Base-by-base conservation (phyloP, 1,140 invertebrate genomes). In the Epicauta chinensis region DNA sequence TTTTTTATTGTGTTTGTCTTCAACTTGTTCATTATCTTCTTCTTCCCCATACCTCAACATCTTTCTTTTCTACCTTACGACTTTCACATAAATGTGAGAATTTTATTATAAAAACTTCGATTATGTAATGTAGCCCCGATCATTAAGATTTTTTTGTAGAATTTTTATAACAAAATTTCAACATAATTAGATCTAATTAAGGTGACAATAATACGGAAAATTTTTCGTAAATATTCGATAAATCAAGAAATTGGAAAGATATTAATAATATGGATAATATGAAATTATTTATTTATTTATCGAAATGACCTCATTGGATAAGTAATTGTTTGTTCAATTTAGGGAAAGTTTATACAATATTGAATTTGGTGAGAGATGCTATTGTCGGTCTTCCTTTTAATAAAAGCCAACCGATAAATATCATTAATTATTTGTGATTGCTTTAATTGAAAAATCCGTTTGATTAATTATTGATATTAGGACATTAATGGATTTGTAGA, bases 31-130 rank as follows among this genome's bases (percentile, higher is more conserved):
- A n/a, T n/a, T n/a, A n/a, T n/a, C n/a, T n/a, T n/a, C n/a, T 23
- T 23, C 7, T 23, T 23, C 23, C 23, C 23, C 23, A 3, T 7
- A 23, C 4, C 23, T 23, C 23, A 23, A 5, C 23, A 7, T 23
- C 23, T 23, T 23, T 7, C 7, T 23, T 7, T 16, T 46, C 36
- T 36, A 16, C 43, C 32, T 46, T 46, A 36, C 17, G 45, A 47
- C 45, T 47, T 47, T 47, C 45, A 47, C 45, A 37, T 47, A 32
- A 47, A 23, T 14, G 2, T 15, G 34, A 37, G 43, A 46, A 46
- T 17, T 46, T 46, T 46, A 46, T 37, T 35, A 29, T 11, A 37
- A 44, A 23, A 23, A n/a, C n/a, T 23, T 7, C 23, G 23, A 47
- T 47, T 47, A 37, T 34, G 15, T 37, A 47, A 47, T 11, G 11